phyloP scores from a whole-genome alignment of 2,888 invertebrate species.

The Orthosia gracilis region DNA sequence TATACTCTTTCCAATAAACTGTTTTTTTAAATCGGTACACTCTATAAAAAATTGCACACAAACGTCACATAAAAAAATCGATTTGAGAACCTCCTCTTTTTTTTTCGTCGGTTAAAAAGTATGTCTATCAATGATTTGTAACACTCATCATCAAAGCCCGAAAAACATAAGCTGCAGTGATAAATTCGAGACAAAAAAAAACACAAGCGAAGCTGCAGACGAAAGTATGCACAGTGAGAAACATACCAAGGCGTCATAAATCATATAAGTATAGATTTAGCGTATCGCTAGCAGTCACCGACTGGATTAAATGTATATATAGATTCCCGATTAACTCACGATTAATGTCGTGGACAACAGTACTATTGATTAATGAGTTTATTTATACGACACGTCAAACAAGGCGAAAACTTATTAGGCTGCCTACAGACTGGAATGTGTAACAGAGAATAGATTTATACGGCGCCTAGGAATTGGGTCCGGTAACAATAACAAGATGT shows the following conservation, averaged over 20 bases:
- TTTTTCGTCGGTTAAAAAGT: too few relatives aligned
- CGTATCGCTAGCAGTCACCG: conserved; percentile 35
- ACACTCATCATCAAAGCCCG: background rate
- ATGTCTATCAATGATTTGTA: background rate
- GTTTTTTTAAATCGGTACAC: too few relatives aligned
- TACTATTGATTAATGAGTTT: conserved; percentile 65
- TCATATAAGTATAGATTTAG: conserved; percentile 39
- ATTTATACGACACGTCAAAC: conserved; percentile 66
- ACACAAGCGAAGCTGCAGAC: conserved; percentile 16
- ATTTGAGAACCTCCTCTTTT: too few relatives aligned
- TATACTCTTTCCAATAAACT: too few relatives aligned
- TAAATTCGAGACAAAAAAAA: conserved; percentile 1
- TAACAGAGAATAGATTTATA: conserved; percentile 50
- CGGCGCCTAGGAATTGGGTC: conserved; percentile 32
- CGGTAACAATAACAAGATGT: conserved; percentile 48
- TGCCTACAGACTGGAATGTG: conserved; percentile 43
- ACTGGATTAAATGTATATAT: conserved; percentile 53
- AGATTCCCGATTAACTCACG: conserved; percentile 53
- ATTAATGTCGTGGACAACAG: conserved; percentile 64
- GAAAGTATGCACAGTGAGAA: conserved; percentile 23
- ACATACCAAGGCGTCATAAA: conserved; percentile 36
- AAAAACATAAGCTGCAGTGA: background rate
- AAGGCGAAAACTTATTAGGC: conserved; percentile 64
- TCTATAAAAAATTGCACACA: too few relatives aligned
- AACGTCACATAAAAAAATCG: too few relatives aligned